Evolutionary conservation across 2,797 vertebrate species (phyloP).

Genomic region (Alectoris magna): DNA sequence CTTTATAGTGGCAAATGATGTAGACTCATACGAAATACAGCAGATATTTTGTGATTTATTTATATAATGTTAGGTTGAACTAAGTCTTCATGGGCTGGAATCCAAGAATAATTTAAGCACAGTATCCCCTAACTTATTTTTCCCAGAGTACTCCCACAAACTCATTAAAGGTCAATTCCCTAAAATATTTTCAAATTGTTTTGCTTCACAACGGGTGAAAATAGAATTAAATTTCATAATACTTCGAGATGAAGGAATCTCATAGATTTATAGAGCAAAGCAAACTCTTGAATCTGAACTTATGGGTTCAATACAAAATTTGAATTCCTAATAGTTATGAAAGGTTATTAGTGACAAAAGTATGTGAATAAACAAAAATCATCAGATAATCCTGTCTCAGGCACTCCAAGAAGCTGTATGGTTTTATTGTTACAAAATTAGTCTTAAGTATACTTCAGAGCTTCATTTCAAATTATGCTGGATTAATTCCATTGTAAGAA

Average conservation of each 20-base stretch:
- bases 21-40: not conserved
- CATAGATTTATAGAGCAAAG: not conserved
- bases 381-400: not conserved
- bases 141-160: not conserved
- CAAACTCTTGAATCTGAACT: not conserved
- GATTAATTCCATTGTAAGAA: not conserved
- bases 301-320: not conserved
- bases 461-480: not conserved
- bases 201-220: not conserved
- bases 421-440: slow-evolving; percentile 11
- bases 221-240: not conserved
- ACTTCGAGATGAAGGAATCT: not conserved
- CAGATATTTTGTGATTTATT: not conserved
- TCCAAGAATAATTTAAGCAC: not conserved
- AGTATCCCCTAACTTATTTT: not conserved
- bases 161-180: not conserved
- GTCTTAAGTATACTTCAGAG: not conserved
- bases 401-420: not conserved
- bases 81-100: not conserved
- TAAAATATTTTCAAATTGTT: not conserved
- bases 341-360: not conserved
- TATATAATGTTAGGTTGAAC: not conserved
- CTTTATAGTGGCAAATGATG: not conserved
- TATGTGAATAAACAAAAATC: slow-evolving; percentile 12
- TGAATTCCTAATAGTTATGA: slow-evolving; percentile 14